Conservation (phyloP, 2,113 vertebrate species). For the Thamnaconus septentrionalis region DNA sequence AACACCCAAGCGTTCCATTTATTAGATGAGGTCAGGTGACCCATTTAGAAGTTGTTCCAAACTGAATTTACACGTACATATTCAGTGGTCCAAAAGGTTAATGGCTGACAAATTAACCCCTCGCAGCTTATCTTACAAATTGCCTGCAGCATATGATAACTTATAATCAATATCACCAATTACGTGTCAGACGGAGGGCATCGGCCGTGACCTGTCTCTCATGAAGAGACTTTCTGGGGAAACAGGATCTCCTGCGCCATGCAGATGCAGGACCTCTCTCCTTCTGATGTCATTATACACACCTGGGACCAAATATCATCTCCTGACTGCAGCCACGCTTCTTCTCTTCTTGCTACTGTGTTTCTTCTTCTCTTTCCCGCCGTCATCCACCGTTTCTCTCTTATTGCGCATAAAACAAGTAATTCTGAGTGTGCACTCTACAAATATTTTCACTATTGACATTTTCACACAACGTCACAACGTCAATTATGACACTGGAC, state of each 20-base stretch:
- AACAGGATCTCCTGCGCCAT: slow-evolving; percentile 76
- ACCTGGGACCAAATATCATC: slow-evolving; percentile 74
- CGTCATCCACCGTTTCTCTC: neutral
- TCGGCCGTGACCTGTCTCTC: slow-evolving; percentile 78
- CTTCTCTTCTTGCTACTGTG: slow-evolving; percentile 14
- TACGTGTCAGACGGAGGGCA: slow-evolving; percentile 77
- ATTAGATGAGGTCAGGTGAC: slow-evolving; percentile 65
- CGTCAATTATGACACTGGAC: too few species aligned
- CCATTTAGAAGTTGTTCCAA: slow-evolving; percentile 76
- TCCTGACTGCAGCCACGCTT: slow-evolving; percentile 28
- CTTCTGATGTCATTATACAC: slow-evolving; percentile 79
- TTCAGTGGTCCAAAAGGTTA: slow-evolving; percentile 75
- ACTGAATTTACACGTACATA: slow-evolving; percentile 77
- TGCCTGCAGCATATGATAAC: slow-evolving; percentile 81
- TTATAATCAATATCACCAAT: slow-evolving; percentile 86
- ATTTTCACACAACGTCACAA: too few species aligned
- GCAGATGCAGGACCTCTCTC: slow-evolving; percentile 66
- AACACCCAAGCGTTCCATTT: slow-evolving; percentile 64
- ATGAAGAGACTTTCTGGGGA: slow-evolving; percentile 73
- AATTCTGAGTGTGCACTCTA: too few species aligned
- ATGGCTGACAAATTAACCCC: slow-evolving; percentile 83
- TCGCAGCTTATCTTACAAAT: slow-evolving; percentile 80
- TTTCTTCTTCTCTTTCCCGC: slow-evolving; percentile 7
- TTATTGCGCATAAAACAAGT: neutral
- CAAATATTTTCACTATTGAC: too few species aligned